Conservation (phyloP, 2,797 vertebrate genomes). For the Xiphorhynchus erythropygius region DNA sequence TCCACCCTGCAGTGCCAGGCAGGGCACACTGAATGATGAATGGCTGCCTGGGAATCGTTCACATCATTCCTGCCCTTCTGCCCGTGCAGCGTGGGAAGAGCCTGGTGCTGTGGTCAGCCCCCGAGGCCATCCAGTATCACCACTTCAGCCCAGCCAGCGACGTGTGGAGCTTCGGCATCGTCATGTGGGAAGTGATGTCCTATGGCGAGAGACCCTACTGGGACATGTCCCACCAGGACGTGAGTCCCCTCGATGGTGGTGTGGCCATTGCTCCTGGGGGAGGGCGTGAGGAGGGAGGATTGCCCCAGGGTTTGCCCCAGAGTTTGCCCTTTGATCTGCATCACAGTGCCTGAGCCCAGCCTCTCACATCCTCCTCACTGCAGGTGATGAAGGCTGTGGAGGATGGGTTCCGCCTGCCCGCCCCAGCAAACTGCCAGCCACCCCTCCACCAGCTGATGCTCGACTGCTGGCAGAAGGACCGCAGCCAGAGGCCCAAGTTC, state of each 20-base stretch:
- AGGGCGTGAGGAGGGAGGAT: not conserved
- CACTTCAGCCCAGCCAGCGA: slow-evolving; percentile 93
- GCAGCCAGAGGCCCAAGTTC: slow-evolving; percentile 89
- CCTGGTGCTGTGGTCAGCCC: slow-evolving; percentile 91
- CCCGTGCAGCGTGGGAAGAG: slow-evolving; percentile 85
- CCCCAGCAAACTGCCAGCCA: slow-evolving; percentile 86
- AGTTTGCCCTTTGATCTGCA: not conserved
- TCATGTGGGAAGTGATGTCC: slow-evolving; percentile 99
- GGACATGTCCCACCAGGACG: slow-evolving; percentile 97
- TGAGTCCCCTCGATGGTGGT: slow-evolving; percentile 69
- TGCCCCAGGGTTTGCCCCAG: not conserved
- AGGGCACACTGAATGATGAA: accelerated
- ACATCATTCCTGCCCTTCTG: not conserved
- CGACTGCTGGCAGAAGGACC: slow-evolving; percentile 93
- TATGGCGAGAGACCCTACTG: slow-evolving; percentile 96
- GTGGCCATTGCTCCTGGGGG: not conserved
- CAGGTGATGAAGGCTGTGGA: slow-evolving; percentile 96
- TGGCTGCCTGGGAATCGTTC: accelerated
- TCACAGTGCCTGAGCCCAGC: accelerated
- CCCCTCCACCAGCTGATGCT: slow-evolving; percentile 91
- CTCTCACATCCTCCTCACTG: not conserved
- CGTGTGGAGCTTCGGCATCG: slow-evolving; percentile 94
- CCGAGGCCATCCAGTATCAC: slow-evolving; percentile 91
- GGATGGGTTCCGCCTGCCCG: slow-evolving; percentile 92
- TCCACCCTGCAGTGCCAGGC: accelerated